Conservation (phyloP, 2,113 vertebrate species). For the Neotragus pygmaeus region DNA sequence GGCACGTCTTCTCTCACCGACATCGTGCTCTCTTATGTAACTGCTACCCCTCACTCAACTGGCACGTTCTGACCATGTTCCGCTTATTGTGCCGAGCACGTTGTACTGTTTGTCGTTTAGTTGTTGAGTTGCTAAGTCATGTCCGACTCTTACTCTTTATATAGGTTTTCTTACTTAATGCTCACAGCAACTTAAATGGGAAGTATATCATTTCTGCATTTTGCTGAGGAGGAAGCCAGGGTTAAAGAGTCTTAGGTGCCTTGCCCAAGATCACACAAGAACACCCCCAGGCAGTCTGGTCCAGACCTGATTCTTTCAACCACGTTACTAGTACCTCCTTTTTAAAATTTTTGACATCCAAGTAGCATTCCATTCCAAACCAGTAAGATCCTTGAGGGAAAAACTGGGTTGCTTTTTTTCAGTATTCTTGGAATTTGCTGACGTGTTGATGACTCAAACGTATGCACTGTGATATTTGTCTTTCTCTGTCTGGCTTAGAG, state of each 20-base stretch:
- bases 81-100: not conserved
- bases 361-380: not conserved
- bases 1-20: not conserved
- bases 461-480: not conserved
- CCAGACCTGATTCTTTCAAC: not conserved
- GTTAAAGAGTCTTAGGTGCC: not conserved
- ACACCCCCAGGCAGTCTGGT: not conserved
- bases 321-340: no score
- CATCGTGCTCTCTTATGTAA: accelerated
- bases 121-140: not conserved
- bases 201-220: not conserved
- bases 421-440: not conserved
- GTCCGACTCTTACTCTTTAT: not conserved
- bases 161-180: not conserved
- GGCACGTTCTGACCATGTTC: not conserved
- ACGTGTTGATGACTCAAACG: not conserved
- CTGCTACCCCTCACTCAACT: accelerated
- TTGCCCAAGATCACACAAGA: no score
- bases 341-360: not conserved
- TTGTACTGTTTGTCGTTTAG: not conserved
- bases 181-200: not conserved
- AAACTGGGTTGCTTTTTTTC: not conserved
- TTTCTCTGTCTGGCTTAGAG: not conserved
- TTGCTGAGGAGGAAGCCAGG: not conserved
- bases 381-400: not conserved